phyloP scores from a whole-genome alignment of 2,888 invertebrate species.

The Chorisops tibialis region DNA sequence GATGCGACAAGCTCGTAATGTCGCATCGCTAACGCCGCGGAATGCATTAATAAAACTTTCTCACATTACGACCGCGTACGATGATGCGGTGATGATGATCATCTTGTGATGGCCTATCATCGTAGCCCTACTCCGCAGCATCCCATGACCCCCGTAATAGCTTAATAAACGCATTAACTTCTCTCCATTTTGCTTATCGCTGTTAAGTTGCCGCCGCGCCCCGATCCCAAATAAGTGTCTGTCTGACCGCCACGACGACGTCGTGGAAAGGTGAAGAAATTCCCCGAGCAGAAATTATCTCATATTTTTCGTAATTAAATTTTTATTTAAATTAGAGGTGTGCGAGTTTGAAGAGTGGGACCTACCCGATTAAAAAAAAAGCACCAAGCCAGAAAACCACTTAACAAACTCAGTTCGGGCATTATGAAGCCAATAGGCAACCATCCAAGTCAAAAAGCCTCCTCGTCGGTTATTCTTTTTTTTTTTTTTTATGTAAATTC shows the following conservation, averaged over 20 bases:
- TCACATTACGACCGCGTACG: no score
- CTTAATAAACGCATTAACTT: slow-evolving; percentile 19
- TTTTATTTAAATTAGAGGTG: slow-evolving; percentile 31
- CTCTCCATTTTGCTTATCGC: slow-evolving; percentile 16
- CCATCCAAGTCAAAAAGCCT: slow-evolving; percentile 4
- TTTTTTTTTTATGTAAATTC: slow-evolving; percentile 31
- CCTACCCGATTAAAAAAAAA: not conserved
- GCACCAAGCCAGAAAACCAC: slow-evolving; percentile 6
- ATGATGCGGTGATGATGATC: no score
- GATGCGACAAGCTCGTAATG: no score
- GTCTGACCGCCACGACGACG: no score
- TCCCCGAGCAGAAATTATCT: slow-evolving; percentile 3
- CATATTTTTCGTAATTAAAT: slow-evolving; percentile 30
- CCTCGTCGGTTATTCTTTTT: not conserved
- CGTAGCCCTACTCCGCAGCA: not conserved
- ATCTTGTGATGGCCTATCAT: no score
- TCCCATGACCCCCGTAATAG: slow-evolving; percentile 15
- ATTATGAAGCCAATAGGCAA: slow-evolving; percentile 8
- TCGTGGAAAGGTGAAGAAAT: not conserved
- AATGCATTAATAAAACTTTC: no score
- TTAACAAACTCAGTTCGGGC: slow-evolving; percentile 3
- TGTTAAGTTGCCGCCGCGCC: no score
- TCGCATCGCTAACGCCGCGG: no score
- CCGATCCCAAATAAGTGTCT: no score
- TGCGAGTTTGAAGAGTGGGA: slow-evolving; percentile 21